Percentiles rank a stretch among this genome's conserved stretches.
These are phyloP conservation scores for Cephus pulcher DNA, from an alignment of 2,888 invertebrate species.

Conservation along the genomic window DNA sequence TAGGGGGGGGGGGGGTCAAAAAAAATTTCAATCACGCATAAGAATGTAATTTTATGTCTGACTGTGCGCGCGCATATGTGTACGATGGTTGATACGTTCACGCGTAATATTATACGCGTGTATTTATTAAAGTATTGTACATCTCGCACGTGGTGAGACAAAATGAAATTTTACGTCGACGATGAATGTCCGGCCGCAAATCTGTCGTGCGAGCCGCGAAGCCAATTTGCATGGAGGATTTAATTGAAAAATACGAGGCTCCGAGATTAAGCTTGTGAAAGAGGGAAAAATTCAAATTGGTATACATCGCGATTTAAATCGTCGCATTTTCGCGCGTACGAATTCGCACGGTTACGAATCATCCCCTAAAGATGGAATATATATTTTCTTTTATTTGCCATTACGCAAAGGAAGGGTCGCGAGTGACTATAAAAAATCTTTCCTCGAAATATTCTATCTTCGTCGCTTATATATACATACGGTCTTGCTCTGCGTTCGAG, in stretches of 20 bases:
- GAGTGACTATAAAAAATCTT: no score
- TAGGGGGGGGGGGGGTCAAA: no score
- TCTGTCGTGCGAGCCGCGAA: slow-evolving; percentile 10
- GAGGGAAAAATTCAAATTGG: slow-evolving; percentile 19
- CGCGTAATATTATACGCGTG: no score
- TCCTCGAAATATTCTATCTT: no score
- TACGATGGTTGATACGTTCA: no score
- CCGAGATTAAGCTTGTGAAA: slow-evolving; percentile 32
- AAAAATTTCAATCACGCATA: neutral
- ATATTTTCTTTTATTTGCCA: no score
- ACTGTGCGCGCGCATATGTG: no score
- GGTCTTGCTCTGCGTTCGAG: no score
- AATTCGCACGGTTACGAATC: neutral
- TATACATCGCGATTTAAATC: neutral
- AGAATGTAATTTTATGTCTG: no score
- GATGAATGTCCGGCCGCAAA: slow-evolving; percentile 26
- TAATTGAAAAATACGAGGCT: slow-evolving; percentile 50
- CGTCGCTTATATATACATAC: neutral
- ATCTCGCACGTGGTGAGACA: slow-evolving; percentile 12
- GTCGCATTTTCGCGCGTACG: neutral
- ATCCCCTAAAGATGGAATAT: neutral
- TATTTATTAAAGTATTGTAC: neutral
- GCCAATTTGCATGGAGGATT: slow-evolving; percentile 52
- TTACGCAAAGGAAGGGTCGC: no score
- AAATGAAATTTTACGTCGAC: slow-evolving; percentile 43